phyloP scores from a whole-genome alignment of 2,113 vertebrate genomes.

The Tachysurus fulvidraco region DNA sequence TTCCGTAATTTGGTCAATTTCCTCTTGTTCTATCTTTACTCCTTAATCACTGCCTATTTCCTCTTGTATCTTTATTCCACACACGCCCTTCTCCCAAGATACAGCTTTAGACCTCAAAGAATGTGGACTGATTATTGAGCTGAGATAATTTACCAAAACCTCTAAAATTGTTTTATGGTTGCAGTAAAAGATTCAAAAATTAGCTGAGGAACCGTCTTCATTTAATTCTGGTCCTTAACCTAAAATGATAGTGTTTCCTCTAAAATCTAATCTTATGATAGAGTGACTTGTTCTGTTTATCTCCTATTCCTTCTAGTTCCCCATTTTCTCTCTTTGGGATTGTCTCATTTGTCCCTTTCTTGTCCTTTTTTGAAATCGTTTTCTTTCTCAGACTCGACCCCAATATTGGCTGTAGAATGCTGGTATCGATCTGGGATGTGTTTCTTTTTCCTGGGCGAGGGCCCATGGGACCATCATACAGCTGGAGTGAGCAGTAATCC shows the following conservation, averaged over 20 bases:
- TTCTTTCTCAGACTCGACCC: background rate
- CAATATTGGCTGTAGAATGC: constrained; percentile 59
- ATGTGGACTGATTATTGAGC: background rate
- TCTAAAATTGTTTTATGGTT: background rate
- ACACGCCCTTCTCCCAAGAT: constrained; percentile 10
- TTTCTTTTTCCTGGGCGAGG: constrained; percentile 56
- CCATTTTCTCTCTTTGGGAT: background rate
- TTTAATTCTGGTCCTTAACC: background rate
- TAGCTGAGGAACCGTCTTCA: background rate
- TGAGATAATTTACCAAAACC: constrained; percentile 7
- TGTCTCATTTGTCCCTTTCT: background rate
- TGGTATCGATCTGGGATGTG: constrained; percentile 71
- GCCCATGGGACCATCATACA: constrained; percentile 60
- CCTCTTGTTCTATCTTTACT: background rate
- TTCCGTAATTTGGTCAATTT: constrained; percentile 1
- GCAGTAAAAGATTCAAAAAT: constrained; percentile 1
- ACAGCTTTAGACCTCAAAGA: constrained; percentile 7
- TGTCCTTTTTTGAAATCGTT: background rate
- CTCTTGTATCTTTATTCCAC: background rate
- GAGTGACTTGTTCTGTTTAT: background rate
- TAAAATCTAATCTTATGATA: background rate
- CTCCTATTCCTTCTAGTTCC: background rate
- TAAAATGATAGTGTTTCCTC: background rate
- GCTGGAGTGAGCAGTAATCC: constrained; percentile 65
- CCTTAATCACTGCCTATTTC: background rate